phyloP scores from a whole-genome alignment of 2,113 vertebrate genomes.

The Nestor notabilis region DNA sequence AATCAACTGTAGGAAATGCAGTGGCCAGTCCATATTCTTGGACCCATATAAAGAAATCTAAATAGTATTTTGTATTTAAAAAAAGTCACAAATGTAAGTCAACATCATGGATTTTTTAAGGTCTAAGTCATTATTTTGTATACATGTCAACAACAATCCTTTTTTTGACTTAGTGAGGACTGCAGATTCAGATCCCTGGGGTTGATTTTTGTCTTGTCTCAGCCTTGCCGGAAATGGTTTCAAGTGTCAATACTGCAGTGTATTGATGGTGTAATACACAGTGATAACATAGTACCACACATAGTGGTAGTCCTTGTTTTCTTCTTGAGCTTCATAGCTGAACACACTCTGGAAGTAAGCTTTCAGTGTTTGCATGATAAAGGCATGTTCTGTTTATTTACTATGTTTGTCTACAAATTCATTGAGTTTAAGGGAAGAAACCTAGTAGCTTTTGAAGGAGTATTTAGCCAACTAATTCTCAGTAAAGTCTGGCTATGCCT shows the following conservation, averaged over 20 bases:
- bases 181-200: background rate
- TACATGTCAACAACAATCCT: background rate
- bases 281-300: background rate
- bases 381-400: background rate
- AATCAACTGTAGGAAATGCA: background rate
- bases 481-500: background rate
- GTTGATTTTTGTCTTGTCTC: background rate
- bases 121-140: background rate
- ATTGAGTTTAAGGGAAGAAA: background rate
- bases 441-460: background rate
- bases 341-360: background rate
- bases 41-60: background rate
- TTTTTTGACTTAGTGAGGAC: background rate
- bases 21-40: background rate
- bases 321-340: background rate
- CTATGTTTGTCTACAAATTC: background rate
- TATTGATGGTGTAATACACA: background rate
- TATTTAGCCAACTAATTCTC: background rate
- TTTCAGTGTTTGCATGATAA: background rate
- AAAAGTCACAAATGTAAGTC: background rate
- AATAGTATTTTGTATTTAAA: background rate
- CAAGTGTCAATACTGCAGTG: background rate
- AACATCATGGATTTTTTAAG: background rate
- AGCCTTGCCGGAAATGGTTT: background rate
- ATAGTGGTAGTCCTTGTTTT: background rate